Evolutionary conservation across 2,888 invertebrate genomes (phyloP), one percentile per base, ranked within the genome.

Genomic region (Apoda limacodes): DNA sequence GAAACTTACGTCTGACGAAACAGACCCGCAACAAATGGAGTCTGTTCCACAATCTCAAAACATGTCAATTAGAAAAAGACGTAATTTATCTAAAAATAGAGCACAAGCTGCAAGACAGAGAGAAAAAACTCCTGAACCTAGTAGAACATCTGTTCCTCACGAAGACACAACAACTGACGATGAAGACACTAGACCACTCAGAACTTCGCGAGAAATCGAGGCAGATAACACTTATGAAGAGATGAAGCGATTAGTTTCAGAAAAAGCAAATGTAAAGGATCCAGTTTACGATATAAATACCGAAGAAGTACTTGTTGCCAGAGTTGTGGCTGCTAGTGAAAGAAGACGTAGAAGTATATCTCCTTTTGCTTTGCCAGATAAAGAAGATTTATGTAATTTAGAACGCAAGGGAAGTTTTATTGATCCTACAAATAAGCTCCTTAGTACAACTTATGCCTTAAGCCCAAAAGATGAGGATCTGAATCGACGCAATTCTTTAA

Each of bases 111-210:
- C 75, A 6, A 65, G 78, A 34, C 75, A 76, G 33, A 63, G 82
- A 45, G 82, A 82, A 47, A 75, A 82, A 35, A 82, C 82, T 7
- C 82, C 82, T 4, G 82, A 82, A 46, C 80, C 82, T 2, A 62
- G 72, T 21, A 63, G 75, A 49, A 66, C 70, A 32, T 70, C 70
- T 13, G 58, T 83, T 13, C 78, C 78, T 13, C 75, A 76, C 30
- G 84, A 88, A 42, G 88, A 88, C 36, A 84, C 85, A 26, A 86
- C 88, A 5, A 88, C 88, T 19, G 80, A 84, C 25, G 82, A 82
- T 39, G 82, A 82, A 47, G 80, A 81, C 23, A 35, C 47, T 2
- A 53, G 48, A 32, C 61, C 64, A 9, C 49, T 46, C 13, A 62
- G 66, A 9, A 60, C 60, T 40, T 70, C 74, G 2, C 55, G 72